Evolutionary conservation across 2,797 vertebrate species (phyloP), one percentile per base, ranked within the genome.

Genomic region (Epinephelus malabaricus): DNA sequence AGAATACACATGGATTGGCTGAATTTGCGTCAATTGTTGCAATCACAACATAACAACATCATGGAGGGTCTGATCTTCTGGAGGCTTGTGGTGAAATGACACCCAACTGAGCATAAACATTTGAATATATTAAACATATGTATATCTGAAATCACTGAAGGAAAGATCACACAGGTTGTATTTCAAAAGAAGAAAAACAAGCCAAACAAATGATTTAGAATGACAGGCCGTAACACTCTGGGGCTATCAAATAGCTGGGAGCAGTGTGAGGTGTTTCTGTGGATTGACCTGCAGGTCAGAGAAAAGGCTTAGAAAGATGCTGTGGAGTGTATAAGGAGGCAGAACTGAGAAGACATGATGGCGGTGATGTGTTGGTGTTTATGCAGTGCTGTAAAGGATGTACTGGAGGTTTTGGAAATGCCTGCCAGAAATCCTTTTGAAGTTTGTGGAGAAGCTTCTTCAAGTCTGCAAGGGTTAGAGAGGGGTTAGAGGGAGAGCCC

Each of bases 391-490:
- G 55, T 21, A 19, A 76, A 51, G 34, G 30, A 38, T 72, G 56
- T 13, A 14, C 43, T 34, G 47, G n/a, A 76, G 34, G 53, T 69
- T 77, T 69, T 40, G 14, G 56, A 61, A 76, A 69, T 25, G 30
- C 40, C 58, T 74, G 56, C 19, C 30, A 30, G 0, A 73, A 68
- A 61, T 71, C 61, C 55, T 53, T 60, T 53, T 84, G 70, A 87
- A 61, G 73, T 80, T 72, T 38, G 45, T 47, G 59, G 11, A 59
- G 58, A 71, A 27, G 65, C 58, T 68, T 74, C 51, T 62, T 47
- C 2, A 21, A 46, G 66, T 73, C 49, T 79, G 21, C 27, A 19
- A 50, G 21, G 53, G 53, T 73, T 53, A 69, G 34, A 30, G 49
- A 5, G 23, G 21, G 77, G 53, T 81, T 30, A 56, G 81, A 50